Base-by-base conservation (phyloP, 1,140 invertebrate genomes). In the Meloidogyne hapla region DNA sequence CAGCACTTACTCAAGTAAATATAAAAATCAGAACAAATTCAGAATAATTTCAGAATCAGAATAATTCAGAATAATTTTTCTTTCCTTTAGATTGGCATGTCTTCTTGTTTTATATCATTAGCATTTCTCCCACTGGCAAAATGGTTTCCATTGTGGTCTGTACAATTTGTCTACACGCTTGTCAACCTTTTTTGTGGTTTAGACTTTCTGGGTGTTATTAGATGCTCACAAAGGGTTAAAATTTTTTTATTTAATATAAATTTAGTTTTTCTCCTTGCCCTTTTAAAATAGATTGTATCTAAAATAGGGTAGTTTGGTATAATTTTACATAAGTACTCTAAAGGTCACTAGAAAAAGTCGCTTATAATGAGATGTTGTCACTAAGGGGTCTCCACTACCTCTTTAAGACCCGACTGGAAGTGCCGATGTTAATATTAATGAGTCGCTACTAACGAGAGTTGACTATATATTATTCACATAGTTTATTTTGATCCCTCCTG, bases 121-220 rank as follows among this genome's bases (percentile, higher is more conserved):
- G 65, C 65, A 33, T 8, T 25, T 6, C 65, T 66, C 18, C 65
- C 65, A 33, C 13, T 42, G n/a, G 28, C 38, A 42, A 18, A 18
- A 6, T 33, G n/a, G 5, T n/a, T 66, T 18, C 65, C 65, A n/a
- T 21, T 21, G 6, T 66, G 65, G 65, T 6, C 21, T 25, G 65
- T 21, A 5, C 65, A 66, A 21, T 3, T 66, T 33, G 65, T 42
- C 21, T 66, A 66, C 65, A 66, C 13, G 1, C 28, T 42, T 21
- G n/a, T 66, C 21, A 66, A 66, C 8, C 28, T 66, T 25, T 66
- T 66, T 9, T 66, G 65, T 42, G 65, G 65, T 33, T n/a, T 66
- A 33, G 65, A 66, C n/a, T 66, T 66, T 42, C 65, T 66, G n/a
- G 65, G 65, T n/a, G 65, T 66, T 5, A 42, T 66, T n/a, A 66